Evolutionary conservation across 2,888 invertebrate species (phyloP), one percentile per base, ranked within the genome.

Genomic region (Eulithis prunata): DNA sequence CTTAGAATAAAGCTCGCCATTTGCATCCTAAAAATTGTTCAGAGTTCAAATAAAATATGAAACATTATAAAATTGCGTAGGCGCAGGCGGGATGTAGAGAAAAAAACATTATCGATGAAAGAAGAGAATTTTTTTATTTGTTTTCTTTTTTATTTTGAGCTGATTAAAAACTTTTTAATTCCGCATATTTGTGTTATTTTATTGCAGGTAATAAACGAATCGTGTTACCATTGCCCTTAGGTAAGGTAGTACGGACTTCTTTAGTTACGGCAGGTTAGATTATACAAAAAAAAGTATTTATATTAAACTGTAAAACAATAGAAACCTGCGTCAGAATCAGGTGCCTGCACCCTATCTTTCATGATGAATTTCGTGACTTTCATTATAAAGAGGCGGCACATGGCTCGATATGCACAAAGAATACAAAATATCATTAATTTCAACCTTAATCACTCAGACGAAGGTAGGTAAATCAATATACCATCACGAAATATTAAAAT

Each of bases 311-410:
- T 3, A 8, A 49, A 47, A 21, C 21, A 21, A 21, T 21, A 49
- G 4, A 49, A 10, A 11, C 49, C 47, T 47, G 47, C 2, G 21
- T 14, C 14, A 7, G 49, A 49, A 49, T 43, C 58, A 43, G 51
- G 60, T 46, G 52, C 46, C 56, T 60, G 60, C 43, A 56, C 10
- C 8, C 1, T 32, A 32, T 65, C 56, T 60, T 41, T 43, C 52
- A 45, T 59, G 64, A 64, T 64, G 60, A 52, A 61, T 57, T 61
- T 43, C 65, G 65, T 60, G 65, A 61, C 65, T 65, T 47, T 61
- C 60, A 65, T 65, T 65, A 56, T 60, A 52, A 58, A 51, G 52
- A 51, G 56, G 52, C 60, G 61, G 60, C 60, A 65, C 57, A 61
- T 65, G 60, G 14, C 4, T 14, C 45, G 28, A 21, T 61, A n/a